Conservation (phyloP, 2,888 invertebrate species). For the Unio pictorum region DNA sequence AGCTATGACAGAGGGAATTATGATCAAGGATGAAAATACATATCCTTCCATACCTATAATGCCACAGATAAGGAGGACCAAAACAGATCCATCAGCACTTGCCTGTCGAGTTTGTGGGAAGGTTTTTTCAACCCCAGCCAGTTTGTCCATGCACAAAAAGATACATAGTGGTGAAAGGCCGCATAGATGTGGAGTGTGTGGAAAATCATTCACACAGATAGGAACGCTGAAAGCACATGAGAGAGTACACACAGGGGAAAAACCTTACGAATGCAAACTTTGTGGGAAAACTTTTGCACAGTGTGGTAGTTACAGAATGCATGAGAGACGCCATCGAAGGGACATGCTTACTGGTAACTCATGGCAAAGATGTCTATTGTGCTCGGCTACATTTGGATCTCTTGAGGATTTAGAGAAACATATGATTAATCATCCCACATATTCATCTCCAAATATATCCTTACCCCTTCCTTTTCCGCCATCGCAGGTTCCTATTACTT, state of each 20-base stretch:
- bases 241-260: conserved; percentile 61
- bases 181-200: conserved; percentile 53
- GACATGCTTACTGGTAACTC: conserved; percentile 41
- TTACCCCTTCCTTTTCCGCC: too few relatives aligned
- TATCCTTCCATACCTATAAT: conserved; percentile 28
- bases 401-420: conserved; percentile 60
- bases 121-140: conserved; percentile 60
- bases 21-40: conserved; percentile 23
- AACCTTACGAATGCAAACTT: conserved; percentile 61
- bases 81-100: conserved; percentile 21
- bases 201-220: conserved; percentile 64
- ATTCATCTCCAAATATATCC: conserved; percentile 2
- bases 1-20: conserved; percentile 27
- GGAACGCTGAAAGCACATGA: conserved; percentile 64
- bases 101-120: conserved; percentile 60
- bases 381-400: conserved; percentile 54
- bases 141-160: conserved; percentile 59
- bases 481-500: too few relatives aligned
- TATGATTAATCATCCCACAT: conserved; percentile 54
- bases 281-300: conserved; percentile 62
- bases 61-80: conserved; percentile 23
- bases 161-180: conserved; percentile 64
- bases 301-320: conserved; percentile 63
- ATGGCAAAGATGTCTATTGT: conserved; percentile 57
- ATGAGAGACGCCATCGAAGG: conserved; percentile 61